A percentile compares a stretch with the other conserved stretches of the same genome.
Conservation (phyloP, 2,113 vertebrate species). For the Phasianus colchicus region DNA sequence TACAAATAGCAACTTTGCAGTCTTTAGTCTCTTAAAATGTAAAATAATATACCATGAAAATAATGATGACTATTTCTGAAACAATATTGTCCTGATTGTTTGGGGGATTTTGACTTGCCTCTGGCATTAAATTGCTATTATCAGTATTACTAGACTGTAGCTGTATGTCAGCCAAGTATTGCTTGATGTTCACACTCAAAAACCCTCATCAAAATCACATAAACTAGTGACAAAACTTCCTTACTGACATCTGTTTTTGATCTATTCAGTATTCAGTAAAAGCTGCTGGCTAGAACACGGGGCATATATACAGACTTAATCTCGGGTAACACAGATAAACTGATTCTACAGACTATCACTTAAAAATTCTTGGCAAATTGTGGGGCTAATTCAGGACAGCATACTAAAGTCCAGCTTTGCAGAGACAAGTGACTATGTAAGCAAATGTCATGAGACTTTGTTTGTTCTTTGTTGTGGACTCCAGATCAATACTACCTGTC, state of each 20-base stretch:
- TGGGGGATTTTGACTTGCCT: neutral
- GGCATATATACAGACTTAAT: neutral
- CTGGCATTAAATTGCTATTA: neutral
- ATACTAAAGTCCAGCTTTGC: conserved; percentile 29
- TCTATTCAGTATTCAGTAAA: neutral
- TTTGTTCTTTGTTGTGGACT: neutral
- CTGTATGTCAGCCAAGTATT: neutral
- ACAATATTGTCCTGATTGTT: neutral
- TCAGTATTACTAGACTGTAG: neutral
- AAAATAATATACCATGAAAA: neutral
- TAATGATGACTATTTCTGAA: neutral
- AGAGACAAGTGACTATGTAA: neutral
- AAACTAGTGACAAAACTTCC: neutral
- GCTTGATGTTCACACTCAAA: neutral
- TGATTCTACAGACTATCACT: neutral
- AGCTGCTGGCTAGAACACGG: neutral
- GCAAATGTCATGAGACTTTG: neutral
- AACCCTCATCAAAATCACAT: neutral
- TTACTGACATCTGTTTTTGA: neutral
- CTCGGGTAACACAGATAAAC: neutral
- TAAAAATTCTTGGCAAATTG: neutral
- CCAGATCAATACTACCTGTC: conserved; percentile 18
- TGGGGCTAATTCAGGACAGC: neutral
- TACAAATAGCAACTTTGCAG: neutral
- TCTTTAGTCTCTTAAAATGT: neutral